Percentiles rank a stretch among this genome's conserved stretches.
These are phyloP conservation scores for Agonum fuliginosum DNA, from an alignment of 2,888 invertebrate species.

Conservation along the genomic window DNA sequence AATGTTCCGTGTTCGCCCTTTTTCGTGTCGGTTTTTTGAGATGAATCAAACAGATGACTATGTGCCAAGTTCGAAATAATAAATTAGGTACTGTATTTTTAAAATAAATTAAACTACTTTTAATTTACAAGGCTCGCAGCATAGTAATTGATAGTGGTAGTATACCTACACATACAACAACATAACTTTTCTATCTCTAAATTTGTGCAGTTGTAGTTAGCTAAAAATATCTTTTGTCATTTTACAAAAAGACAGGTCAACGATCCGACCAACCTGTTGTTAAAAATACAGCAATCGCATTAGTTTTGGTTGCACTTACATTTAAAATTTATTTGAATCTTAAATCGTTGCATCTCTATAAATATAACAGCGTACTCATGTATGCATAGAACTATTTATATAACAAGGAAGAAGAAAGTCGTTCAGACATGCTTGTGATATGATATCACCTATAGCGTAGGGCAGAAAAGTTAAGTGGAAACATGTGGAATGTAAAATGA, in stretches of 20 bases:
- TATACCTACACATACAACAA: no score
- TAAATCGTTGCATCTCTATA: slow-evolving; percentile 4
- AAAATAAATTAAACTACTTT: not conserved
- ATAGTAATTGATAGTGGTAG: no score
- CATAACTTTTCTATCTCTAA: slow-evolving; percentile 17
- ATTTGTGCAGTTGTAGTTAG: not conserved
- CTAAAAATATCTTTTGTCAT: slow-evolving; percentile 24
- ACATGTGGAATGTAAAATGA: not conserved
- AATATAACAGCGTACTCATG: slow-evolving; percentile 4
- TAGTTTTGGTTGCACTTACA: slow-evolving; percentile 22
- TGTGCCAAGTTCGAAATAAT: no score
- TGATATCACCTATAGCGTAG: not conserved
- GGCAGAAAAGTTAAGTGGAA: not conserved
- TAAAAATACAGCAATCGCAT: slow-evolving; percentile 33
- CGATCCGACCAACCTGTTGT: not conserved
- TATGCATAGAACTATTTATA: slow-evolving; percentile 18
- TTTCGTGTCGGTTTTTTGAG: no score
- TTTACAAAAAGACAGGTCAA: slow-evolving; percentile 31
- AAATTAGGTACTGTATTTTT: no score
- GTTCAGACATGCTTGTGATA: not conserved
- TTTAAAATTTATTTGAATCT: slow-evolving; percentile 31
- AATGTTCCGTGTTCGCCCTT: no score
- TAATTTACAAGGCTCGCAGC: not conserved
- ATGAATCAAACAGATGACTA: no score
- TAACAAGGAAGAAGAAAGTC: slow-evolving; percentile 31